A percentile compares a stretch with the other conserved stretches of the same genome.
These are phyloP conservation scores for Lethocerus indicus DNA, from an alignment of 1,140 invertebrate genomes.

Conservation along the genomic window DNA sequence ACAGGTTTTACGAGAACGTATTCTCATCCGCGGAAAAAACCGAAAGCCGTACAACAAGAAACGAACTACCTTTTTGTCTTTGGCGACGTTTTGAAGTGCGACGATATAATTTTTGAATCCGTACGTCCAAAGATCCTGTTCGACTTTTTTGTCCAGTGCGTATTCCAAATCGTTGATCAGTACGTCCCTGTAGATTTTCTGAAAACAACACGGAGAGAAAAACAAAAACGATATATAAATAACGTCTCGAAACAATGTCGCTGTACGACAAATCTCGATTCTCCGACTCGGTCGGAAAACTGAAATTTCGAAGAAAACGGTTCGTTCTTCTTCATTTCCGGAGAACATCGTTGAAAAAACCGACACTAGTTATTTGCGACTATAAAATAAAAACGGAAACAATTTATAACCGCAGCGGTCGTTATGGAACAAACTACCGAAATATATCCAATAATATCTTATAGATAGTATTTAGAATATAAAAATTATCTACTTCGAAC, in stretches of 20 bases:
- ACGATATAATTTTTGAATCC: constrained; percentile 79
- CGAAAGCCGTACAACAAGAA: constrained; percentile 4
- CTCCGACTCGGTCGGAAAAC: too few relatives aligned
- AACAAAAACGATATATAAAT: neutral
- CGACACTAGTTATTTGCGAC: too few relatives aligned
- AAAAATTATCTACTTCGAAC: too few relatives aligned
- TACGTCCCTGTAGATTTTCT: constrained; percentile 63
- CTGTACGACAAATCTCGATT: too few relatives aligned
- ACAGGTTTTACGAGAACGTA: too few relatives aligned
- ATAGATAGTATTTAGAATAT: too few relatives aligned
- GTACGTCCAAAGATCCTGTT: constrained; percentile 77
- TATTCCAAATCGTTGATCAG: constrained; percentile 66
- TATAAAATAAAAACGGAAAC: too few relatives aligned
- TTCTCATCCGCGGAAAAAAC: constrained; percentile 10
- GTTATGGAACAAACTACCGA: too few relatives aligned
- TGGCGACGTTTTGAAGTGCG: constrained; percentile 34
- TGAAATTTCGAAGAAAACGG: neutral
- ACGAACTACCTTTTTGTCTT: constrained; percentile 12
- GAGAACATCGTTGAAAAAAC: too few relatives aligned
- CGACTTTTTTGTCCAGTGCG: constrained; percentile 75
- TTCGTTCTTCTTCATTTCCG: neutral
- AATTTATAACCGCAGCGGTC: too few relatives aligned
- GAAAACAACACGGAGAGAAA: neutral
- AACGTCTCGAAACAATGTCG: too few relatives aligned
- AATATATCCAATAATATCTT: too few relatives aligned